phyloP scores from a whole-genome alignment of 2,888 invertebrate species.

The Chrysopilus asiliformis region DNA sequence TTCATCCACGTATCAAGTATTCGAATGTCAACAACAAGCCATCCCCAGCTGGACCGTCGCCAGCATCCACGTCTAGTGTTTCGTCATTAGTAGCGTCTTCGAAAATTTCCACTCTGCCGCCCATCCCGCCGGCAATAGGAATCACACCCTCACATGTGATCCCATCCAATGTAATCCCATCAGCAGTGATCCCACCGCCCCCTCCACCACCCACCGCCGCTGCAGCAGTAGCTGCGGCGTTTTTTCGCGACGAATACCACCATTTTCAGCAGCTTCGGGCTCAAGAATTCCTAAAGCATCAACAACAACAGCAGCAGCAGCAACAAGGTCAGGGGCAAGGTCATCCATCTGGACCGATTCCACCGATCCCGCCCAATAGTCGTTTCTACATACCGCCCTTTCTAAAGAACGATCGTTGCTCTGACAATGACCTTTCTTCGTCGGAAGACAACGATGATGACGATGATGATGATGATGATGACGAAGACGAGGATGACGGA shows the following conservation, averaged over 20 bases:
- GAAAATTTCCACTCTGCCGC: background rate
- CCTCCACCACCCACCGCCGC: constrained; percentile 25
- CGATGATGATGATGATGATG: constrained; percentile 24
- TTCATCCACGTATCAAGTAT: constrained; percentile 31
- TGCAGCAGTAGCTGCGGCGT: constrained; percentile 30
- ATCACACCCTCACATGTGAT: constrained; percentile 4
- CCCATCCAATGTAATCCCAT: constrained; percentile 18
- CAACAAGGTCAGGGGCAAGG: constrained; percentile 7
- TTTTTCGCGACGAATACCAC: constrained; percentile 38
- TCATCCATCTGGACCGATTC: constrained; percentile 8
- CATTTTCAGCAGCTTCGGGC: constrained; percentile 41
- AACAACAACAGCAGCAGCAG: constrained; percentile 14
- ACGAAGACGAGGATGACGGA: constrained; percentile 24
- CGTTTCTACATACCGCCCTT: constrained; percentile 19
- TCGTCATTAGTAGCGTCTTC: background rate
- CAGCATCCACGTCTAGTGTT: constrained; percentile 5
- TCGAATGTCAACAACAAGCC: constrained; percentile 21
- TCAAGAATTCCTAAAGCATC: constrained; percentile 25
- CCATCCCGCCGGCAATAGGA: background rate
- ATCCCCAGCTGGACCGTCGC: constrained; percentile 1
- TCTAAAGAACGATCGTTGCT: constrained; percentile 16
- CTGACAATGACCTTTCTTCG: constrained; percentile 19
- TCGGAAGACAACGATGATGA: constrained; percentile 24
- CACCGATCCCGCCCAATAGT: constrained; percentile 10
- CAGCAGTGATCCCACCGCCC: constrained; percentile 12